Evolutionary conservation across 2,797 vertebrate species (phyloP).

Genomic region (Gephyroberyx darwinii): DNA sequence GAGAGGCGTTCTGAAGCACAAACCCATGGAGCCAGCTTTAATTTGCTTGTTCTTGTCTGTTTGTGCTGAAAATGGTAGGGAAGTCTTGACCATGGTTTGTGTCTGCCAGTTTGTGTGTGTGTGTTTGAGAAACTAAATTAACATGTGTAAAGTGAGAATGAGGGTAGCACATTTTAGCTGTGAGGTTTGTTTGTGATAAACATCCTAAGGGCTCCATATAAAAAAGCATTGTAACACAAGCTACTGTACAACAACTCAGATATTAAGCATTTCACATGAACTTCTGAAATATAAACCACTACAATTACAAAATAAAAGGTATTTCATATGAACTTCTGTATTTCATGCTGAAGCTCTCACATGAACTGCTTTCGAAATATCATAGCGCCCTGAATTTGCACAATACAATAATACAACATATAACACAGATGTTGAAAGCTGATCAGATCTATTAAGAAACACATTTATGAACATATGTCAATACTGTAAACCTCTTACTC

Average conservation of each 20-base stretch:
- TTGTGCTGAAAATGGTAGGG: conserved; percentile 25
- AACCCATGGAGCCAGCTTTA: conserved; percentile 41
- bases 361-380: not conserved
- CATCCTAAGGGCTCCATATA: not conserved
- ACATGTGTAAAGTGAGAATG: conserved; percentile 22
- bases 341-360: not conserved
- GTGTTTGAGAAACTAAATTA: not conserved
- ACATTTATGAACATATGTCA: conserved; percentile 13
- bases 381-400: not conserved
- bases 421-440: not conserved
- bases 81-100: conserved; percentile 7
- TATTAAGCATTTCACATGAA: conserved; percentile 13
- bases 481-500: conserved; percentile 17
- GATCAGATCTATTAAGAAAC: conserved; percentile 5
- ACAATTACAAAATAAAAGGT: too few relatives aligned
- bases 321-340: not conserved
- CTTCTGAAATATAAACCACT: conserved; percentile 9
- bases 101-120: not conserved
- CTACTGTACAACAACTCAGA: conserved; percentile 10
- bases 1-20: conserved; percentile 27
- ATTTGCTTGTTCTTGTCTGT: conserved; percentile 31
- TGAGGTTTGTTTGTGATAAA: not conserved
- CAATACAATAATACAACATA: not conserved
- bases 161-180: conserved; percentile 20
- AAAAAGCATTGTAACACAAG: not conserved